phyloP scores from a whole-genome alignment of 2,888 invertebrate species.

The Mesochorus sp. region DNA sequence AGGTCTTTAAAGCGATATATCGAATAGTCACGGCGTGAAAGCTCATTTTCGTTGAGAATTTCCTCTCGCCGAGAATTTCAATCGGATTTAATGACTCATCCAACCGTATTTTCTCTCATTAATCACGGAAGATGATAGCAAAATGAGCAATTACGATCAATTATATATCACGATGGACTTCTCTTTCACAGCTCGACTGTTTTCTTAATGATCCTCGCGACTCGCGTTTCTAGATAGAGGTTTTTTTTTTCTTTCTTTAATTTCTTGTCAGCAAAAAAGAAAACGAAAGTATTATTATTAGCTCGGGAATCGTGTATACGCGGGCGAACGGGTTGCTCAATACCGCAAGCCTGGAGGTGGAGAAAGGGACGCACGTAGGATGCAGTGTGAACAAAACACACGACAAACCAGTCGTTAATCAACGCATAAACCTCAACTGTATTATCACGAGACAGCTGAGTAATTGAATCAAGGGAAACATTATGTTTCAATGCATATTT shows the following conservation, averaged over 20 bases:
- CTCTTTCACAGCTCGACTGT: slow-evolving; percentile 21
- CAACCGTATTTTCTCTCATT: background rate
- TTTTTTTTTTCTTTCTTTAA: background rate
- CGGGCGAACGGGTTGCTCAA: slow-evolving; percentile 12
- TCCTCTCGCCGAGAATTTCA: background rate
- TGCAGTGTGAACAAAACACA: slow-evolving; percentile 34
- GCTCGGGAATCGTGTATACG: background rate
- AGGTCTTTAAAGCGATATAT: background rate
- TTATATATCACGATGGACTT: slow-evolving; percentile 10
- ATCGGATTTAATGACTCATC: background rate
- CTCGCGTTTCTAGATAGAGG: slow-evolving; percentile 5
- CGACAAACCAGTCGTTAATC: slow-evolving; percentile 29
- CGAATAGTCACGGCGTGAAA: background rate
- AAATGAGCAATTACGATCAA: slow-evolving; percentile 46
- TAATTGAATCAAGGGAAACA: slow-evolving; percentile 1
- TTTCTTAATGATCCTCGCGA: slow-evolving; percentile 17
- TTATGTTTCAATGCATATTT: background rate
- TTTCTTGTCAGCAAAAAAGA: background rate
- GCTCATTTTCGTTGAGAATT: slow-evolving; percentile 18
- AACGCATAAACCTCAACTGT: slow-evolving; percentile 7
- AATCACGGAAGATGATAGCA: slow-evolving; percentile 21
- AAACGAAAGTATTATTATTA: slow-evolving; percentile 3
- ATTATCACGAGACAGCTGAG: background rate
- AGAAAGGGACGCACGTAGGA: slow-evolving; percentile 34
- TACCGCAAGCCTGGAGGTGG: slow-evolving; percentile 1